A percentile compares a stretch with the other conserved stretches of the same genome.
These are phyloP conservation scores for Chaetophractus vellerosus DNA, from an alignment of 2,797 vertebrate species.

Conservation along the genomic window DNA sequence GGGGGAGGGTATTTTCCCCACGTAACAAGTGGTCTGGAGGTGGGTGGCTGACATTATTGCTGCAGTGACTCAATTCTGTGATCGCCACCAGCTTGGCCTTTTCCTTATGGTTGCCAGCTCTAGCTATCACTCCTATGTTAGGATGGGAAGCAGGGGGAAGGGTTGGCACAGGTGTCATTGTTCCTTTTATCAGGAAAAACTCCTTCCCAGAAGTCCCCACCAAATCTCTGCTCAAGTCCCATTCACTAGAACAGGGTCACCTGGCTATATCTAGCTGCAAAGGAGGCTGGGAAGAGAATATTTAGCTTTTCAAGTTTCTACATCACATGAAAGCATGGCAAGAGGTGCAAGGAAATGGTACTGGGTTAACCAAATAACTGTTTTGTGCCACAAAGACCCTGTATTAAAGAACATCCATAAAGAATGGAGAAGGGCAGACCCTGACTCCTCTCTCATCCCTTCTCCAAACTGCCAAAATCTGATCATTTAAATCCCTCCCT, in stretches of 20 bases:
- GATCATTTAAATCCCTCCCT: neutral
- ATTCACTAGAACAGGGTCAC: neutral
- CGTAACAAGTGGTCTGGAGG: accelerated
- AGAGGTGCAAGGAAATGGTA: neutral
- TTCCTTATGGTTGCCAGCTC: neutral
- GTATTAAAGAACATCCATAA: neutral
- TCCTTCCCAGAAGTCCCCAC: neutral
- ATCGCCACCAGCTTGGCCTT: neutral
- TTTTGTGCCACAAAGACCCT: neutral
- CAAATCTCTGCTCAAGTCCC: neutral
- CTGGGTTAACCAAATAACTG: neutral
- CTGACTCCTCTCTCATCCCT: neutral
- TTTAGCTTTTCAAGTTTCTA: neutral
- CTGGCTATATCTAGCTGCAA: neutral
- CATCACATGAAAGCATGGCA: neutral
- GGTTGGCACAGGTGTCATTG: neutral
- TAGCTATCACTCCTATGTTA: neutral
- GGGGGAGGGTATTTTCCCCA: neutral
- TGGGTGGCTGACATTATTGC: neutral
- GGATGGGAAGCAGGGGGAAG: neutral
- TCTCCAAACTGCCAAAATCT: neutral
- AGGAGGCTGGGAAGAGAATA: neutral
- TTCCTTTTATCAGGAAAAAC: neutral
- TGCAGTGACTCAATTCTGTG: neutral
- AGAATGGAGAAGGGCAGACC: neutral